A percentile compares a stretch with the other conserved stretches of the same genome.
Evolutionary conservation across 2,113 vertebrate species (phyloP).

Genomic region (Hippocampus guttulatus): DNA sequence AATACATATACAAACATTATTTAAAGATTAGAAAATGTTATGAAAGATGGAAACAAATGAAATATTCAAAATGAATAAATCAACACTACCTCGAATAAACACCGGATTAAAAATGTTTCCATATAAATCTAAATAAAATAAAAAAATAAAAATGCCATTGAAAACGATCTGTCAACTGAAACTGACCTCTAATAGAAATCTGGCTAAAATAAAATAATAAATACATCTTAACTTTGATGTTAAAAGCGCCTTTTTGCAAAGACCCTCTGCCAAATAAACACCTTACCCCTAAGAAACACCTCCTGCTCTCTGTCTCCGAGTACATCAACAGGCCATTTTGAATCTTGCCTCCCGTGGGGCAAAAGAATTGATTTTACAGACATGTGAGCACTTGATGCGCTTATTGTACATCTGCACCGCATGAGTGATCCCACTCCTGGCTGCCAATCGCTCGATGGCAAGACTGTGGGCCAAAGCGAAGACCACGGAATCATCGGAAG

Average conservation of each 20-base stretch:
- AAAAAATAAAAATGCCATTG: neutral
- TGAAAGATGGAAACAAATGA: neutral
- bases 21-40: too few relatives aligned
- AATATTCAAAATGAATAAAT: neutral
- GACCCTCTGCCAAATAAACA: neutral
- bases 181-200: neutral
- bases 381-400: slow-evolving; percentile 38
- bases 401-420: slow-evolving; percentile 32
- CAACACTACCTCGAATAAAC: neutral
- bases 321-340: neutral
- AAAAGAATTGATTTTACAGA: slow-evolving; percentile 49
- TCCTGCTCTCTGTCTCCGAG: neutral
- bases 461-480: slow-evolving; percentile 38
- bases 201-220: neutral
- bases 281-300: neutral
- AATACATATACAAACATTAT: too few relatives aligned
- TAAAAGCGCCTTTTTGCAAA: neutral
- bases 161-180: neutral
- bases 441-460: slow-evolving; percentile 36
- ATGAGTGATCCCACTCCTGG: slow-evolving; percentile 37
- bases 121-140: neutral
- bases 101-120: neutral
- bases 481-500: slow-evolving; percentile 33
- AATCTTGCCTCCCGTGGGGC: slow-evolving; percentile 29
- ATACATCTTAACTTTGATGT: too few relatives aligned